Percentiles rank a stretch among this genome's conserved stretches.
Conservation (phyloP, 2,113 vertebrate species). For the Axis porcinus region DNA sequence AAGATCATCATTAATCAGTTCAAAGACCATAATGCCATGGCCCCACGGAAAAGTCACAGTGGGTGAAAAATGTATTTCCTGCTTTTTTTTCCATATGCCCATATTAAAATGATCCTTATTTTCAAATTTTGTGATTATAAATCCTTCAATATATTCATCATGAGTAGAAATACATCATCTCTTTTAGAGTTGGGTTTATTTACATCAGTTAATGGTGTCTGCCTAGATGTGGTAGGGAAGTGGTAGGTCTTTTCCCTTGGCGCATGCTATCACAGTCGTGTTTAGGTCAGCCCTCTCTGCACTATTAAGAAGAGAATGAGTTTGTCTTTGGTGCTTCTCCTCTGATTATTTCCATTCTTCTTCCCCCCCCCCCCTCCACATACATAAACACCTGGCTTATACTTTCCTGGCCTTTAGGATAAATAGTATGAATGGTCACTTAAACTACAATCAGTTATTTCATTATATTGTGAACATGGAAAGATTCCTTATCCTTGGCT, state of each 20-base stretch:
- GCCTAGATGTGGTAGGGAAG: not conserved
- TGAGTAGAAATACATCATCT: not conserved
- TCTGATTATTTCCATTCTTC: not conserved
- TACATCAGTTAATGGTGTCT: not conserved
- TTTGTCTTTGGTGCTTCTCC: not conserved
- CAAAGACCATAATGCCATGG: not conserved
- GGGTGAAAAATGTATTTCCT: not conserved
- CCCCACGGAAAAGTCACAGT: not conserved
- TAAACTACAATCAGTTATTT: not conserved
- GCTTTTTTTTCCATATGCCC: not conserved
- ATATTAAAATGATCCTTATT: not conserved
- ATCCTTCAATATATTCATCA: not conserved
- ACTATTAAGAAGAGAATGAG: not conserved
- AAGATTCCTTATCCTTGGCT: not conserved
- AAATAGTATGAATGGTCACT: not conserved
- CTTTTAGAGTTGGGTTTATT: not conserved
- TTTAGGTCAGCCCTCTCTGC: not conserved
- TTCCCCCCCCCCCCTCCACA: accelerated
- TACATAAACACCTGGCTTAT: not conserved
- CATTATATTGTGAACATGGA: not conserved
- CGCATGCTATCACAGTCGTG: not conserved
- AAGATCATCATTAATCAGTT: not conserved
- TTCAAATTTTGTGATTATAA: not conserved
- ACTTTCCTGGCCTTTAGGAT: not conserved
- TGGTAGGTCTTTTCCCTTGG: not conserved